Evolutionary conservation across 2,113 vertebrate genomes (phyloP).

Genomic region (Colinus virginianus): DNA sequence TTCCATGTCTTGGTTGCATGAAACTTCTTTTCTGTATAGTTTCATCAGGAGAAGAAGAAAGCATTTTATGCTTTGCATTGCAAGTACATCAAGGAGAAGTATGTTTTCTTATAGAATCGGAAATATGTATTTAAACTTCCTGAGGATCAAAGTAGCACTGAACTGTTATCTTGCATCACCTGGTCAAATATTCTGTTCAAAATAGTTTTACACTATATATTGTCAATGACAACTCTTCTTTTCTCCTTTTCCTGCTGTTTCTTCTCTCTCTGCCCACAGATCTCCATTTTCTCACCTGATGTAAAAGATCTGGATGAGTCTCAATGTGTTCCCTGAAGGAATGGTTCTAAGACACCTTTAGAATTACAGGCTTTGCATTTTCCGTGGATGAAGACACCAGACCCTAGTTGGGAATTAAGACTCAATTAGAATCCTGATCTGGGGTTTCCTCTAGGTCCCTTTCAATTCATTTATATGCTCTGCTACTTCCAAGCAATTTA

Average conservation of each 20-base stretch:
- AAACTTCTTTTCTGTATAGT: neutral
- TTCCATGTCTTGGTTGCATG: neutral
- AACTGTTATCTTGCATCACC: neutral
- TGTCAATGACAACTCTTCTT: neutral
- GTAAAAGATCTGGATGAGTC: neutral
- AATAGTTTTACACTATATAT: neutral
- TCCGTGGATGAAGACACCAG: neutral
- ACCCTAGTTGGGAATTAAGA: fast-evolving
- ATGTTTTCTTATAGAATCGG: neutral
- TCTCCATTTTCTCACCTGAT: neutral
- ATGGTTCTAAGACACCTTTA: neutral
- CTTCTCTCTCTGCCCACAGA: neutral
- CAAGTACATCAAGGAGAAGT: neutral
- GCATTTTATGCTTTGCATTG: neutral
- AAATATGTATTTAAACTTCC: neutral
- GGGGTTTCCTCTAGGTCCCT: fast-evolving
- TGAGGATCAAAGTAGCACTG: neutral
- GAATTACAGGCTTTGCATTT: neutral
- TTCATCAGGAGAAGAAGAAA: neutral
- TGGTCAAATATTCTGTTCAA: neutral
- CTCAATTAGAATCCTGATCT: neutral
- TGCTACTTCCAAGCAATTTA: neutral
- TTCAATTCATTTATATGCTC: neutral
- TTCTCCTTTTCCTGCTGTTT: neutral
- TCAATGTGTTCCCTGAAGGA: neutral